Evolutionary conservation across 2,113 vertebrate genomes (phyloP).

Genomic region (Callipepla californica): DNA sequence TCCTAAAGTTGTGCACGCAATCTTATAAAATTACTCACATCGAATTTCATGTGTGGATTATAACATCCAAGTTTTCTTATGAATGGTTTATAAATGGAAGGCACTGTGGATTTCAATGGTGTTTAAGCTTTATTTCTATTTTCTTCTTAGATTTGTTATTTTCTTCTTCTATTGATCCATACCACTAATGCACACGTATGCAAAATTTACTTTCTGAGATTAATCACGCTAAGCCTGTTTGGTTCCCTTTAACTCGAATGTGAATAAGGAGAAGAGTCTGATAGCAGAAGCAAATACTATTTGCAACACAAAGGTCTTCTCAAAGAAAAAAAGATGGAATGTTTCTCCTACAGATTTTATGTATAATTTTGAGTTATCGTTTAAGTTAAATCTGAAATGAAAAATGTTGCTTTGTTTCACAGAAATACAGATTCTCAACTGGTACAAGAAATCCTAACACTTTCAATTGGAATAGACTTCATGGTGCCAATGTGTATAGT

Average conservation of each 20-base stretch:
- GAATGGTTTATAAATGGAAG: conserved; percentile 19
- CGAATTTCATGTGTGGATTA: background rate
- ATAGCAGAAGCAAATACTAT: background rate
- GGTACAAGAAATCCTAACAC: background rate
- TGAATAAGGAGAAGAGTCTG: background rate
- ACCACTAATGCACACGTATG: background rate
- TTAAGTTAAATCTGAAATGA: background rate
- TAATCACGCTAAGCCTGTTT: background rate
- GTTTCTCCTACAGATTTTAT: background rate
- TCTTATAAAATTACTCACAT: background rate
- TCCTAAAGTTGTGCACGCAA: background rate
- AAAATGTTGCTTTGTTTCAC: background rate
- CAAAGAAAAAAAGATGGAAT: background rate
- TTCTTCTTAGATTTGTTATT: conserved; percentile 12
- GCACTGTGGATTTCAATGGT: background rate
- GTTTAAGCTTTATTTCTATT: conserved; percentile 21
- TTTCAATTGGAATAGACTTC: background rate
- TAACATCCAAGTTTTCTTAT: background rate
- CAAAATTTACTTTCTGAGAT: background rate
- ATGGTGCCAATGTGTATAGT: background rate
- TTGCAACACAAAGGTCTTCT: background rate
- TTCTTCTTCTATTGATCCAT: background rate
- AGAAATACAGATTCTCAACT: background rate
- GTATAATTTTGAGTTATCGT: background rate
- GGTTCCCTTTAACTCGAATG: background rate